Percentiles rank a stretch among this genome's conserved stretches.
phyloP scores from a whole-genome alignment of 1,140 invertebrate genomes.

The Drosophila chauvacae region DNA sequence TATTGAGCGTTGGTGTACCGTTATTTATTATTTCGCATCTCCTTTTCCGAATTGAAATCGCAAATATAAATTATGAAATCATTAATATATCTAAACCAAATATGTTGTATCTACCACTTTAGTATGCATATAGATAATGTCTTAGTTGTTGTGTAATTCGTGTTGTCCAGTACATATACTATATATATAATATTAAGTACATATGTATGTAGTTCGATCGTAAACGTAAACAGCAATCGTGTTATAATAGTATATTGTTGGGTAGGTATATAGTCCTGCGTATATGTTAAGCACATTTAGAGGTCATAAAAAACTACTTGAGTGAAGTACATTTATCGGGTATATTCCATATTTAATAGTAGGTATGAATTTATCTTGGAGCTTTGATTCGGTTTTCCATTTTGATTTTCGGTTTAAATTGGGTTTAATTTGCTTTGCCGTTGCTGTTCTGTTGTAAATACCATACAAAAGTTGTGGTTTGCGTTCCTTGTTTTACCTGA shows the following conservation, averaged over 20 bases:
- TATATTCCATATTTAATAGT: slow-evolving; percentile 36
- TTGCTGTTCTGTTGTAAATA: slow-evolving; percentile 64
- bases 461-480: slow-evolving; percentile 62
- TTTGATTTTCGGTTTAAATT: slow-evolving; percentile 17
- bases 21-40: slow-evolving; percentile 55
- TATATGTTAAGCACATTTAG: slow-evolving; percentile 77
- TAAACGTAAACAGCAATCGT: slow-evolving; percentile 60
- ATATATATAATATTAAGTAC: slow-evolving; percentile 44
- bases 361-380: slow-evolving; percentile 20
- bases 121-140: slow-evolving; percentile 70
- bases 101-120: slow-evolving; percentile 43
- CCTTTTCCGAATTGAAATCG: slow-evolving; percentile 42
- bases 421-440: slow-evolving; percentile 23
- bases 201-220: slow-evolving; percentile 24
- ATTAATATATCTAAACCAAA: slow-evolving; percentile 55
- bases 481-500: slow-evolving; percentile 54
- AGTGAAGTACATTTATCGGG: slow-evolving; percentile 48
- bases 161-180: slow-evolving; percentile 36
- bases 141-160: slow-evolving; percentile 56
- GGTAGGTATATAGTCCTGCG: slow-evolving; percentile 52
- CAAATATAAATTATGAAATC: slow-evolving; percentile 58
- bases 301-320: slow-evolving; percentile 73
- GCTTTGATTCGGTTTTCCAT: slow-evolving; percentile 25
- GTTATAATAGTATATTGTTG: slow-evolving; percentile 47
- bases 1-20: slow-evolving; percentile 62